Base-by-base conservation (phyloP, 2,888 invertebrate species). In the Palloptera scutellata region DNA sequence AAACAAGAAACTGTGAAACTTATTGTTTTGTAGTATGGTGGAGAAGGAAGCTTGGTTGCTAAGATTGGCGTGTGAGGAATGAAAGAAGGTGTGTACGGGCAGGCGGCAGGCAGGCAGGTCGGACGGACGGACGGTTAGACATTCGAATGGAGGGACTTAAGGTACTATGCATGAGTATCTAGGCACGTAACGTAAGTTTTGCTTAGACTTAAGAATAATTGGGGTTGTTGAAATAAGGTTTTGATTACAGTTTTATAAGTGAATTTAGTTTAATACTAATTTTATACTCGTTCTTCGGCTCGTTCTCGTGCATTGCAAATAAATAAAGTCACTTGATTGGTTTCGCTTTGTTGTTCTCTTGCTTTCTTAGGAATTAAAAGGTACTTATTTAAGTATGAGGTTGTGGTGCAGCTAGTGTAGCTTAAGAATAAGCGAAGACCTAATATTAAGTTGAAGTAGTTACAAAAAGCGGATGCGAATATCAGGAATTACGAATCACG, bases 291-390 rank as follows among this genome's bases (percentile, higher is more conserved):
- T 30, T 12, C 19, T 58, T 40, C 20, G 51, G 20, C 48, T 62
- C 52, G 60, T 53, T 51, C 30, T 69, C 45, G 30, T 30, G 54
- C 62, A 43, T 54, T 62, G 41, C 30, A 45, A 41, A 30, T 13
- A n/a, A n/a, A 41, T 40, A 75, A 76, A 79, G 78, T 78, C 81
- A 82, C 81, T 82, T 82, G 80, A 79, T 80, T 81, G 81, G 81
- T 79, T 82, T 82, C 81, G 45, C 60, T 61, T 66, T 61, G 66
- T 66, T 66, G 53, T 15, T 9, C 41, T 58, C 45, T 19, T 12
- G 30, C n/a, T 51, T 61, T 66, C 66, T 66, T 61, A 12, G 54
- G 66, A 45, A 66, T 66, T 66, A 61, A 60, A 45, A 45, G 66
- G 54, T 61, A 66, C 45, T 66, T 61, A 66, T n/a, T n/a, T n/a